Evolutionary conservation across 2,797 vertebrate species (phyloP).

Genomic region (Sarcoramphus papa): DNA sequence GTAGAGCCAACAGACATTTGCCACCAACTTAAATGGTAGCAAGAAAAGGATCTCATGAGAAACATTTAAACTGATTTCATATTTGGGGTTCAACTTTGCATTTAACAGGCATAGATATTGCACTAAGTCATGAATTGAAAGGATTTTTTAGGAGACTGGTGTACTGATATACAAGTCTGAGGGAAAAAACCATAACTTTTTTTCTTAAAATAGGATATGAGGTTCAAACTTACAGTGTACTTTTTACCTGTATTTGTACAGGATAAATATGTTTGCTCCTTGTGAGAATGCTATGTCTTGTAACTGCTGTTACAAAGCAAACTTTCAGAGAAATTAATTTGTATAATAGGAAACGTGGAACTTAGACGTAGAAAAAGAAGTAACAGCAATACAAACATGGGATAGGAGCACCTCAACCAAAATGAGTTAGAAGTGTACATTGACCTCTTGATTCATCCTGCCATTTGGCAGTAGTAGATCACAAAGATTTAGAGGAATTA

Average conservation of each 20-base stretch:
- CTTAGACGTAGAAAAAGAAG: background rate
- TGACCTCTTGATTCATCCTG: background rate
- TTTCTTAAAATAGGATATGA: background rate
- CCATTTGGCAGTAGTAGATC: background rate
- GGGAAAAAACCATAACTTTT: background rate
- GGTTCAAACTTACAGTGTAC: background rate
- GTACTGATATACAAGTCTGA: background rate
- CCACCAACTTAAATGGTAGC: background rate
- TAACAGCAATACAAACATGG: background rate
- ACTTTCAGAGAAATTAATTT: background rate
- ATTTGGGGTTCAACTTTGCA: background rate
- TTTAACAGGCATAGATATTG: background rate
- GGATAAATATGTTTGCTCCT: background rate
- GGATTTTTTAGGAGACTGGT: background rate
- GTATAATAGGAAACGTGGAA: background rate
- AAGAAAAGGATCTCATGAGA: background rate
- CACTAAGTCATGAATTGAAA: background rate
- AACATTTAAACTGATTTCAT: background rate
- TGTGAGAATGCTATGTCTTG: background rate
- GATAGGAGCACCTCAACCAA: background rate
- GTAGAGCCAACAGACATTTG: background rate
- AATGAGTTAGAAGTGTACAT: background rate
- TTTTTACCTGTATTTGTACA: background rate
- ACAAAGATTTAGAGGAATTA: background rate
- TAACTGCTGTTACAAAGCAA: background rate